phyloP scores from a whole-genome alignment of 2,797 vertebrate genomes.

The Enteromius unitaeniatus region DNA sequence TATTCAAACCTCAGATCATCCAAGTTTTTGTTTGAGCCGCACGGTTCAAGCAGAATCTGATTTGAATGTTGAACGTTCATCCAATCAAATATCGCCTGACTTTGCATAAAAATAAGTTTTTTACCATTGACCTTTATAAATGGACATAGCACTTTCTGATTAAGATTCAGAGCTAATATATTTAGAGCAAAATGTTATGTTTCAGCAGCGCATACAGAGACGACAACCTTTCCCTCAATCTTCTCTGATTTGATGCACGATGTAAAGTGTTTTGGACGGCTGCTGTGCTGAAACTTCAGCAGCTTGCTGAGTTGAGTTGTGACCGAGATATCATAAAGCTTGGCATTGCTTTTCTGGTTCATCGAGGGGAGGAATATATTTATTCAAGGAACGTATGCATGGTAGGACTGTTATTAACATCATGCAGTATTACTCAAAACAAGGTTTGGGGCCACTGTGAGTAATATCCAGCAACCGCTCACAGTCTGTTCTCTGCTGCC shows the following conservation, averaged over 20 bases:
- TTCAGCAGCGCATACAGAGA: not conserved
- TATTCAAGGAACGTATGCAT: conserved; percentile 40
- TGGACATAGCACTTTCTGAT: not conserved
- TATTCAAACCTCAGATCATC: not conserved
- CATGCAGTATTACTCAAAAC: conserved; percentile 38
- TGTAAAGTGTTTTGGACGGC: conserved; percentile 25
- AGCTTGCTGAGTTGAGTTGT: conserved; percentile 39
- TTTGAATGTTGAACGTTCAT: conserved; percentile 10
- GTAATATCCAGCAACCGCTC: conserved; percentile 12
- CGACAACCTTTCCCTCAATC: not conserved
- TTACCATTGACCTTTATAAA: conserved; percentile 4
- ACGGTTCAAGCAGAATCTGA: not conserved
- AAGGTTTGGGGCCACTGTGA: conserved; percentile 18
- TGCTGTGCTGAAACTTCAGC: conserved; percentile 20
- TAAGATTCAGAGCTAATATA: not conserved
- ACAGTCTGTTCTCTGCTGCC: conserved; percentile 20
- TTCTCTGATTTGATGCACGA: not conserved
- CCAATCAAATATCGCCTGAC: not conserved
- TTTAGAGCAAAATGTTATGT: not conserved
- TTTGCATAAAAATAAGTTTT: not conserved
- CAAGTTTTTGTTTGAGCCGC: not conserved
- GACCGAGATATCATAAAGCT: conserved; percentile 32
- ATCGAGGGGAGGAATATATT: conserved; percentile 33
- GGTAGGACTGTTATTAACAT: conserved; percentile 20
- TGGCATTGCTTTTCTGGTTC: conserved; percentile 17